A percentile compares a stretch with the other conserved stretches of the same genome.
Evolutionary conservation across 2,888 invertebrate genomes (phyloP).

Genomic region (Anoplius nigerrimus): DNA sequence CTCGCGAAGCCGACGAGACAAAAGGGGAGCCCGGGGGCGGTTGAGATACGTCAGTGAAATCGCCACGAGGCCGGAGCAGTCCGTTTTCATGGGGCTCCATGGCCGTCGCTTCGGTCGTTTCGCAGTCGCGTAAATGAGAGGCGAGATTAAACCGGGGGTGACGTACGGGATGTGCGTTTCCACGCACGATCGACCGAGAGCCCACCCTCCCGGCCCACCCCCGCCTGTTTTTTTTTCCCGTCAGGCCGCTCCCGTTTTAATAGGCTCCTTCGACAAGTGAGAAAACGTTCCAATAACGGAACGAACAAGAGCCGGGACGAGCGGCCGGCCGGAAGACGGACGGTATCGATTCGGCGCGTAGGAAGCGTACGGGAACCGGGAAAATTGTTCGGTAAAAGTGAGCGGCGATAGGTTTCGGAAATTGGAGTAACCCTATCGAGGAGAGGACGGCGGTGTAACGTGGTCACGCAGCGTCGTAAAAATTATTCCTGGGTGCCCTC

Average conservation of each 20-base stretch:
- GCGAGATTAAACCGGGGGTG: constrained; percentile 69
- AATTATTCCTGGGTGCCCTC: too few species aligned
- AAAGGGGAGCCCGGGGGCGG: constrained; percentile 51
- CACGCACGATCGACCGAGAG: constrained; percentile 31
- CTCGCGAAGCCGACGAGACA: constrained; percentile 52
- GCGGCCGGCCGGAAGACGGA: too few species aligned
- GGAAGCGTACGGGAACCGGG: too few species aligned
- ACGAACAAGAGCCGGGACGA: too few species aligned
- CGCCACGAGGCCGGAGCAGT: constrained; percentile 47
- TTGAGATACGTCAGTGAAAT: constrained; percentile 64
- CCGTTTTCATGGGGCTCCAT: constrained; percentile 47
- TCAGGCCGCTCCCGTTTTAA: neutral
- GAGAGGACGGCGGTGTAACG: too few species aligned
- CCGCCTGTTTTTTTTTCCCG: constrained; percentile 28
- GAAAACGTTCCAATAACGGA: too few species aligned
- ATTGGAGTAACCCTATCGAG: too few species aligned
- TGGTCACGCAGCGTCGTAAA: too few species aligned
- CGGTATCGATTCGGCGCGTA: too few species aligned
- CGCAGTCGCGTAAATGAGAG: constrained; percentile 70
- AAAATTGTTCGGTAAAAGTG: too few species aligned
- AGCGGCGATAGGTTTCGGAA: too few species aligned
- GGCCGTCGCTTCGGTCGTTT: constrained; percentile 63
- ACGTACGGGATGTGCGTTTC: constrained; percentile 58
- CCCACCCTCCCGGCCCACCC: constrained; percentile 2
- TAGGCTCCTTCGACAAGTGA: too few species aligned